Evolutionary conservation across 2,888 invertebrate species (phyloP).

Genomic region (Ormyrus rosae): DNA sequence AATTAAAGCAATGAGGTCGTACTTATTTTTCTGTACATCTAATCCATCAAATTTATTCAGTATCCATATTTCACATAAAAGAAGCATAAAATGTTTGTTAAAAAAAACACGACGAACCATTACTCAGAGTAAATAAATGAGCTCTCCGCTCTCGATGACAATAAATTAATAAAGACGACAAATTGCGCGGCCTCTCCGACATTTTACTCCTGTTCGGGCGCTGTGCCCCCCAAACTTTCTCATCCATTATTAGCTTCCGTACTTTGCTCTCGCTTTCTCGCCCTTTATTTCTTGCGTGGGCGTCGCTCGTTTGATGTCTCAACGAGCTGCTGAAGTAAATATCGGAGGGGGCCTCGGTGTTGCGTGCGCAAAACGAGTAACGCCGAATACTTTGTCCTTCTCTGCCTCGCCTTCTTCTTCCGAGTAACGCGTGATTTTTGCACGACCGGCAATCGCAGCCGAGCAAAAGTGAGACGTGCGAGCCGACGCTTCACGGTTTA

Average conservation of each 20-base stretch:
- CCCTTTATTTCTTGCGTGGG: background rate
- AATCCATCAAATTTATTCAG: too few species aligned
- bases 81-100: too few species aligned
- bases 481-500: background rate
- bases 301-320: slow-evolving; percentile 37
- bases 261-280: background rate
- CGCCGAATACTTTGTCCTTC: background rate
- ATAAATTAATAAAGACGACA: too few species aligned
- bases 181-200: too few species aligned
- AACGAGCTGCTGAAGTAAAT: slow-evolving; percentile 42
- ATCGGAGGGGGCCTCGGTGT: background rate
- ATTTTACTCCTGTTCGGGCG: background rate
- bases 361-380: background rate
- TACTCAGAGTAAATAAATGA: too few species aligned
- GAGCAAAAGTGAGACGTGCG: background rate
- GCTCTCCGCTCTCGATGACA: too few species aligned
- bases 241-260: slow-evolving; percentile 24
- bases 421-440: background rate
- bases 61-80: too few species aligned
- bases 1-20: too few species aligned
- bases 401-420: background rate
- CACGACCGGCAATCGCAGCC: too few species aligned
- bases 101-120: too few species aligned
- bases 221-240: background rate
- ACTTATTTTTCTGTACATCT: too few species aligned